A percentile compares a stretch with the other conserved stretches of the same genome.
These are phyloP conservation scores for Oenanthe melanoleuca DNA, from an alignment of 2,113 vertebrate species.

Conservation along the genomic window DNA sequence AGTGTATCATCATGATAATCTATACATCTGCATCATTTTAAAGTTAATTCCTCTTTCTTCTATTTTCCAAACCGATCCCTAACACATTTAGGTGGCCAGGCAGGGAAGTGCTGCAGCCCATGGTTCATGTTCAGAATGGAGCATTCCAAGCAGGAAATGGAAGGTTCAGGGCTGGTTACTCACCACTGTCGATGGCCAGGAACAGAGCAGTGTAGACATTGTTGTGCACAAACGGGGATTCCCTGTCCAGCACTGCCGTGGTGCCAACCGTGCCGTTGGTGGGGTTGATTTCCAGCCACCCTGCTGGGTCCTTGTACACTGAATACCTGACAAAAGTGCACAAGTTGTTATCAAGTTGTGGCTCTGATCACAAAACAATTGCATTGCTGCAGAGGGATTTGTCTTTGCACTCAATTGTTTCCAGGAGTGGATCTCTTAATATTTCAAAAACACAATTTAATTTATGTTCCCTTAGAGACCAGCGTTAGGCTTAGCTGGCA, in stretches of 20 bases:
- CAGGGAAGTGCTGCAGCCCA: background rate
- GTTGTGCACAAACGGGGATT: conserved; percentile 87
- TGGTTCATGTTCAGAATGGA: background rate
- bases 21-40: too few relatives aligned
- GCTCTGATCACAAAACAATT: background rate
- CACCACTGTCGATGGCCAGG: conserved; percentile 94
- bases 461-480: background rate
- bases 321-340: conserved; percentile 81
- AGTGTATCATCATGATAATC: too few relatives aligned
- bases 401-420: background rate
- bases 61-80: background rate
- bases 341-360: background rate
- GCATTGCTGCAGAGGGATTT: background rate
- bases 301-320: conserved; percentile 88
- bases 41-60: background rate
- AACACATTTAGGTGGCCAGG: background rate
- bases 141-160: background rate
- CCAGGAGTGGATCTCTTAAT: accelerated
- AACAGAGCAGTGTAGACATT: conserved; percentile 91
- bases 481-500: background rate
- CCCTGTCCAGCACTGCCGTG: conserved; percentile 86
- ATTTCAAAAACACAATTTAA: background rate
- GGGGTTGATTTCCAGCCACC: conserved; percentile 92
- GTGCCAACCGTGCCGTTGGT: conserved; percentile 91
- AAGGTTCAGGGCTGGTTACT: conserved; percentile 16